phyloP scores from a whole-genome alignment of 2,888 invertebrate species.

The Brachyptera putata region DNA sequence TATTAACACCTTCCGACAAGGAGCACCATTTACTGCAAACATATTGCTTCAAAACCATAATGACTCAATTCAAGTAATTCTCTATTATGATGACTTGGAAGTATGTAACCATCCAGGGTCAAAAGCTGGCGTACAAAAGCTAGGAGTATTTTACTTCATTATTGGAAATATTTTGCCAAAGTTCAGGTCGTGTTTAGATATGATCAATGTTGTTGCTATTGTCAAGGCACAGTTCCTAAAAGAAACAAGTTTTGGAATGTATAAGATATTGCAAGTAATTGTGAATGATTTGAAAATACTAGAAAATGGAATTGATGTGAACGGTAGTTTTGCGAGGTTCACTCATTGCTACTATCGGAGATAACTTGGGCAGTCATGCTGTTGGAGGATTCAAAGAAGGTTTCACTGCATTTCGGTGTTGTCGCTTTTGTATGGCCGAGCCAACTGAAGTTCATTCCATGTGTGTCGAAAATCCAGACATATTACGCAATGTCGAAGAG shows the following conservation, averaged over 20 bases:
- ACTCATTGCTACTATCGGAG: background rate
- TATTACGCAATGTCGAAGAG: too few relatives aligned
- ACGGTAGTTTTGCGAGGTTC: background rate
- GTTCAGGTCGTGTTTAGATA: background rate
- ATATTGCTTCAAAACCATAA: too few relatives aligned
- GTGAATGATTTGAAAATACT: background rate
- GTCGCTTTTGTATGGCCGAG: background rate
- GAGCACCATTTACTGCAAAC: too few relatives aligned
- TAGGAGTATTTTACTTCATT: background rate
- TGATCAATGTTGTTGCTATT: background rate
- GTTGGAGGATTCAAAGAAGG: slow-evolving; percentile 6
- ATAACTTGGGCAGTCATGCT: background rate
- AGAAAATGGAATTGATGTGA: background rate
- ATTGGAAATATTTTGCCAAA: too few relatives aligned
- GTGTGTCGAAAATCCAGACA: too few relatives aligned
- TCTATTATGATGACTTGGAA: too few relatives aligned
- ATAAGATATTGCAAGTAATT: background rate
- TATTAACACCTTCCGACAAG: too few relatives aligned
- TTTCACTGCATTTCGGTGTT: background rate
- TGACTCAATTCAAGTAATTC: too few relatives aligned
- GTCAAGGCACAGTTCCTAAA: background rate
- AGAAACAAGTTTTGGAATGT: background rate
- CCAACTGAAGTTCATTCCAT: background rate
- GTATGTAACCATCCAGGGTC: background rate
- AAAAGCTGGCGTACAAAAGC: background rate